Base-by-base conservation (phyloP, 2,888 invertebrate genomes). In the Ormyrus thymus region DNA sequence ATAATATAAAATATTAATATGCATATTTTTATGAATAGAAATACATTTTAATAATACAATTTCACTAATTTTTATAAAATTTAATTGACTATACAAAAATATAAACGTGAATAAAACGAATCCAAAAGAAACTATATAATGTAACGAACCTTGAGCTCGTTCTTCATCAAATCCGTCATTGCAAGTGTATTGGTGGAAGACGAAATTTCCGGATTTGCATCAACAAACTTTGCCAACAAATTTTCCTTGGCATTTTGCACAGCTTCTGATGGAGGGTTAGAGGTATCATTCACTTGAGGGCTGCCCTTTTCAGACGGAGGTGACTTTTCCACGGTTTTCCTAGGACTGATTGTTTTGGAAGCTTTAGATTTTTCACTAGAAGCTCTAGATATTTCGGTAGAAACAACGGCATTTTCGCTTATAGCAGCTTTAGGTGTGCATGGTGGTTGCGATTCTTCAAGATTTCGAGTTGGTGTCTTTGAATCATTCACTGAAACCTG, bases 81-180 rank as follows among this genome's bases (percentile, higher is more conserved):
- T 7, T 7, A 51, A 15, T 55, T 7, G 48, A 56, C 50, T 48
- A 46, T 11, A 10, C n/a, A 68, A 55, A 46, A n/a, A 13, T 11
- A 10, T 43, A 51, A 64, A 66, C 9, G 43, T 4, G 53, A 66
- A 66, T 66, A 66, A 53, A 66, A 51, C 0, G 53, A 29, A 66
- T 4, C 48, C 0, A 29, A 29, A 29, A 29, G 29, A 29, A 29
- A 1, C 29, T 29, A 10, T 64, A 15, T 9, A 64, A 50, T 7
- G 15, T 15, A 9, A 5, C 10, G 10, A 69, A 68, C 75, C 55
- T 62, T 78, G 1, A 73, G 78, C 50, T 78, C 55, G 10, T 7
- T 56, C n/a, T 56, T 11, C 0, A 46, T 5, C 0, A 15, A 10
- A 45, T 10, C 10, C 7, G 68, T 50, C 7, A 4, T 43, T 15